Base-by-base conservation (phyloP, 2,113 vertebrate genomes). In the Indicator maculatus region DNA sequence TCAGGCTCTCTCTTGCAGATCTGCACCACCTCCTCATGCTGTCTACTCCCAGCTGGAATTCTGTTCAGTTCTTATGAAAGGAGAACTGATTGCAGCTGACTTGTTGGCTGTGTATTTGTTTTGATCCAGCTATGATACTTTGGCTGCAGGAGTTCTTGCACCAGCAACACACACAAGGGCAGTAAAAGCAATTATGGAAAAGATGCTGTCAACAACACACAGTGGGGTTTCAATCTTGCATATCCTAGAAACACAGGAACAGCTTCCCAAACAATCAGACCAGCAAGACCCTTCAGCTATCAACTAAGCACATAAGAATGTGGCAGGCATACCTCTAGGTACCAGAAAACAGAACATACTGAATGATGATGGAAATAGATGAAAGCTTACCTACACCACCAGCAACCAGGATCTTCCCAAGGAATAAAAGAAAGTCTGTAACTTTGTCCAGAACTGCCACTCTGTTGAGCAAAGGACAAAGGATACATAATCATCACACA, bases 361-460 rank as follows among this genome's bases (percentile, higher is more conserved):
- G 4, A 12, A 53, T 27, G 39, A 45, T 58, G 36, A 45, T 58
- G 79, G 69, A 76, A 56, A 26, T 1, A 0, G 0, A 15, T 14
- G 33, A 45, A 44, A 56, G 87, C 99, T 99, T 96, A 99, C 99
- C 99, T 55, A 99, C 98, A 95, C 98, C 97, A 88, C 98, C 99
- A 96, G 99, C 97, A 96, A 99, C 98, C 4, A 99, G 98, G 75
- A 99, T 92, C 95, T 99, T 99, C 31, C 99, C 99, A 95, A 99
- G 96, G 93, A 99, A 98, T 17, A 99, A 97, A 94, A 99, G 96
- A 86, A 99, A 99, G 83, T 99, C 98, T 53, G 99, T 99, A 80
- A 99, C 98, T 97, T 99, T 99, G 96, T 99, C 99, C 95, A 99
- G 97, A 83, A 99, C 98, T 33, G 98, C 98, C 95, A 99, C 98